Conservation (phyloP, 1,140 invertebrate genomes). For the Uloborus diversus region DNA sequence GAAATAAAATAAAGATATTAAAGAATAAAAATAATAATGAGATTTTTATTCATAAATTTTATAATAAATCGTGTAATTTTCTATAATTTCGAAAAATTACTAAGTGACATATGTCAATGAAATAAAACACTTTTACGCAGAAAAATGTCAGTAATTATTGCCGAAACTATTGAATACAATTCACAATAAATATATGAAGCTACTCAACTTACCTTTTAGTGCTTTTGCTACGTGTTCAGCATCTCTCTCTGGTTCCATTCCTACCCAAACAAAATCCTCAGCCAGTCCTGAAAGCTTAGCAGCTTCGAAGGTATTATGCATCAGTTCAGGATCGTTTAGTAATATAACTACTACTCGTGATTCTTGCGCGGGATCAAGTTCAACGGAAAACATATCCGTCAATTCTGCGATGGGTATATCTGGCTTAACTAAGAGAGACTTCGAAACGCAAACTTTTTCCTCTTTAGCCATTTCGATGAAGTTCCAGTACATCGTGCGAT, state of each 20-base stretch:
- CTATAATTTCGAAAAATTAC: too few species aligned
- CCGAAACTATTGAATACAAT: too few species aligned
- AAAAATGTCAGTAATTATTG: too few species aligned
- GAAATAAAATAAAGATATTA: too few species aligned
- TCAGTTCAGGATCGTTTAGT: neutral
- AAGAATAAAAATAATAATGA: too few species aligned
- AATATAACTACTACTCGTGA: slow-evolving; percentile 21
- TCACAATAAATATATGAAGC: too few species aligned
- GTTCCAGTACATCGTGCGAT: slow-evolving; percentile 31
- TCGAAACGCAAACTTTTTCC: slow-evolving; percentile 26
- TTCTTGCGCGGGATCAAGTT: neutral
- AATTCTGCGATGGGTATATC: neutral
- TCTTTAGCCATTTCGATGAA: slow-evolving; percentile 28
- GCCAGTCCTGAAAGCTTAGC: neutral
- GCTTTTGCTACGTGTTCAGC: neutral
- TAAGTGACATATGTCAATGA: too few species aligned
- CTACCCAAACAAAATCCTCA: slow-evolving; percentile 33
- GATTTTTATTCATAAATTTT: too few species aligned
- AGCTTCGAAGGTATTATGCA: slow-evolving; percentile 14
- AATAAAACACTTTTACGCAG: too few species aligned
- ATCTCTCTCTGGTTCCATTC: slow-evolving; percentile 25
- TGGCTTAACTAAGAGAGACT: slow-evolving; percentile 13
- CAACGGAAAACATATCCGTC: neutral
- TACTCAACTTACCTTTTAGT: slow-evolving; percentile 1
- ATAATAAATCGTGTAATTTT: too few species aligned